Conservation (phyloP, 2,888 invertebrate species). For the Drosophila heteroneura region DNA sequence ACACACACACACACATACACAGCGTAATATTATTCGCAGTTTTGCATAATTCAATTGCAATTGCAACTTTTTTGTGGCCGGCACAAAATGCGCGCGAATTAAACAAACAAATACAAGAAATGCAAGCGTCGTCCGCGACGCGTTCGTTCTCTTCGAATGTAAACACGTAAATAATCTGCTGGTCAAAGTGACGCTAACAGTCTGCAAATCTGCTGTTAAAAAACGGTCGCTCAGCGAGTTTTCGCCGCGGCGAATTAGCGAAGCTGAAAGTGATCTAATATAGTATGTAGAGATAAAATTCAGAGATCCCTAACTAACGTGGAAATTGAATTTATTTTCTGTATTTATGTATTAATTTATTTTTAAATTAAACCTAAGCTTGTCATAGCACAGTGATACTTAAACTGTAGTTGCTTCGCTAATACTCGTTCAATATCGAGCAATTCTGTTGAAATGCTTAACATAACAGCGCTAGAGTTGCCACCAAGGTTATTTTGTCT, state of each 20-base stretch:
- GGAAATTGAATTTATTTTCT: background rate
- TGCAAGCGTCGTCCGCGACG: slow-evolving; percentile 2
- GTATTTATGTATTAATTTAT: background rate
- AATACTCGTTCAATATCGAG: slow-evolving; percentile 10
- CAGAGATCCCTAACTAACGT: background rate
- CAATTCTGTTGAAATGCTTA: slow-evolving; percentile 13
- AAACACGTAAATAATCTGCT: slow-evolving; percentile 24
- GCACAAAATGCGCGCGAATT: slow-evolving; percentile 72
- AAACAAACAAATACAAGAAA: slow-evolving; percentile 23
- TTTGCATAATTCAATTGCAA: slow-evolving; percentile 44
- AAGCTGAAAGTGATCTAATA: background rate
- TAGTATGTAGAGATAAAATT: background rate
- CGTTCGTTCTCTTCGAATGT: slow-evolving; percentile 7
- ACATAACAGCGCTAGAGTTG: background rate
- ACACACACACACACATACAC: slow-evolving; percentile 1
- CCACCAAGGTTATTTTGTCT: background rate
- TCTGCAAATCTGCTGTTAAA: slow-evolving; percentile 22
- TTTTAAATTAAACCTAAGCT: background rate
- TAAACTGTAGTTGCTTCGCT: slow-evolving; percentile 5
- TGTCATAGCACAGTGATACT: background rate
- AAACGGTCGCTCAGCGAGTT: background rate
- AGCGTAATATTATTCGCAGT: background rate
- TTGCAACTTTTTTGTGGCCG: slow-evolving; percentile 51
- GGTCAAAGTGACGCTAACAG: slow-evolving; percentile 19
- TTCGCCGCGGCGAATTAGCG: slow-evolving; percentile 25